Percentiles rank a stretch among this genome's conserved stretches.
Conservation (phyloP, 2,113 vertebrate genomes). For the Ptilorrhoa leucosticta region DNA sequence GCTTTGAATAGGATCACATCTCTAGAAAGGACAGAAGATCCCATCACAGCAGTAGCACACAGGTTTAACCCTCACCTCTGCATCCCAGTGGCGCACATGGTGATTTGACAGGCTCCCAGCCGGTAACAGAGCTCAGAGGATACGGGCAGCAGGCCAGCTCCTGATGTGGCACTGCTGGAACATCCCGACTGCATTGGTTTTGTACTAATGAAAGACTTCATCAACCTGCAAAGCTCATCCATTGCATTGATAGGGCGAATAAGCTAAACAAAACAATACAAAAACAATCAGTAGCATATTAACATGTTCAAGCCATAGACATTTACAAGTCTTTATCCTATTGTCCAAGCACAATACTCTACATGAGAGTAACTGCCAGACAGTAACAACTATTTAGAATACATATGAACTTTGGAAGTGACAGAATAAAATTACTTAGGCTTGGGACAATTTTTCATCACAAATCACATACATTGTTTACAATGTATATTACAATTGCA, state of each 20-base stretch:
- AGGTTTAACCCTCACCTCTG: constrained; percentile 81
- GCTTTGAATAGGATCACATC: background rate
- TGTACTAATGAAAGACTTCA: constrained; percentile 85
- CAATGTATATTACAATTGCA: background rate
- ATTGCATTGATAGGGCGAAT: constrained; percentile 95
- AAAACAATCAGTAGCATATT: background rate
- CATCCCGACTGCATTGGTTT: constrained; percentile 66
- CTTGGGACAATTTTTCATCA: background rate
- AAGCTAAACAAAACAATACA: constrained; percentile 71
- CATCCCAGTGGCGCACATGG: constrained; percentile 93
- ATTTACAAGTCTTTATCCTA: background rate
- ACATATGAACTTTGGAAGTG: background rate
- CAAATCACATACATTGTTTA: background rate
- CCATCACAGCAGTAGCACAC: background rate
- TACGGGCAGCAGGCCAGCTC: constrained; percentile 84
- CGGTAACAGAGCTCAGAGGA: constrained; percentile 95
- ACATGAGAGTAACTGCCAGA: background rate
- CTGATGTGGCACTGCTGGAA: constrained; percentile 63
- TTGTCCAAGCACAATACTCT: background rate
- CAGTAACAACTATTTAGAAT: background rate
- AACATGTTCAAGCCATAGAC: background rate
- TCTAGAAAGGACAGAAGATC: background rate
- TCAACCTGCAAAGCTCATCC: constrained; percentile 93
- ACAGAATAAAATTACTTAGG: background rate
- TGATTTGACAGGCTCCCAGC: constrained; percentile 92